These are phyloP conservation scores for Tragelaphus buxtoni DNA, from an alignment of 2,113 vertebrate genomes.

Conservation along the genomic window DNA sequence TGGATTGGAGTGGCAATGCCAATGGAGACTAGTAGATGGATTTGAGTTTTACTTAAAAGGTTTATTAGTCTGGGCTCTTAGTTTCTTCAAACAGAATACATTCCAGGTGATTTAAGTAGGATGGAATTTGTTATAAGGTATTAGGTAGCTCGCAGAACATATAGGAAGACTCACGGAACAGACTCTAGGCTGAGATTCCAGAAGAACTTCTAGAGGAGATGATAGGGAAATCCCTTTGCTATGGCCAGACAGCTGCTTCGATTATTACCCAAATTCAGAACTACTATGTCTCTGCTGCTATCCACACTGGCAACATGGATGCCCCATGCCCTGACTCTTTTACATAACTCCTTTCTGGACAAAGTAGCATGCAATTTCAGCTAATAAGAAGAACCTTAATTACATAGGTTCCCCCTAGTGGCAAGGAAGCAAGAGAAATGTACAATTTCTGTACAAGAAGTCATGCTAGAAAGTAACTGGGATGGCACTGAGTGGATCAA, in stretches of 20 bases:
- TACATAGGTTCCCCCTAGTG: not conserved
- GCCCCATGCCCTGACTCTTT: not conserved
- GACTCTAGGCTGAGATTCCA: not conserved
- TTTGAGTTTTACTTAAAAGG: not conserved
- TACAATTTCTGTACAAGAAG: not conserved
- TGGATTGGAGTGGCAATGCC: not conserved
- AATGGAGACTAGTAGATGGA: not conserved
- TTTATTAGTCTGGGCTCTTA: not conserved
- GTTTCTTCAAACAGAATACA: not conserved
- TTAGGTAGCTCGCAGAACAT: not conserved
- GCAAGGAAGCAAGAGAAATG: not conserved
- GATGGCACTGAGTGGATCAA: not conserved
- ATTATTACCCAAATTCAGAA: not conserved
- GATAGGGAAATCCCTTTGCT: not conserved
- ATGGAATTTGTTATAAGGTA: not conserved
- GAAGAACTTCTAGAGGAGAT: not conserved
- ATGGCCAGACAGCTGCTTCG: not conserved
- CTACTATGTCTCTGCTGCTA: not conserved
- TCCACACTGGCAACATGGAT: not conserved
- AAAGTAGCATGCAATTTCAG: not conserved
- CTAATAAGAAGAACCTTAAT: not conserved
- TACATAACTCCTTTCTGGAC: not conserved
- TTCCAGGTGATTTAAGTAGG: not conserved
- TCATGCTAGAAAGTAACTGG: not conserved
- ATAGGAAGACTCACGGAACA: not conserved